Evolutionary conservation across 2,888 invertebrate genomes (phyloP).

Genomic region (Ptilodon capucinus): DNA sequence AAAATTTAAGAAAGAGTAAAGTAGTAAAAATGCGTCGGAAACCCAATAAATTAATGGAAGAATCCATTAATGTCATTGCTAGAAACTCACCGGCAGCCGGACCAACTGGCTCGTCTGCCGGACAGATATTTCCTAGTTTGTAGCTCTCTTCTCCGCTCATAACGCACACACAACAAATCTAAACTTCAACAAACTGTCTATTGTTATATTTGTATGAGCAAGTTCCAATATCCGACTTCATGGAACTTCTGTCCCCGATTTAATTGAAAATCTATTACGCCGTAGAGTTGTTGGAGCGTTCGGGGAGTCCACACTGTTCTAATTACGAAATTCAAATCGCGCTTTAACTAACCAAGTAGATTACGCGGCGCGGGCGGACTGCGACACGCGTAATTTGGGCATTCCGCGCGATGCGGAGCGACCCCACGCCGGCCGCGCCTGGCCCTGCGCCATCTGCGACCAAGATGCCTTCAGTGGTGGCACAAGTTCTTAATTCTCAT

Average conservation of each 20-base stretch:
- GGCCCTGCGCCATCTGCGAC: conserved; percentile 23
- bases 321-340: conserved; percentile 49
- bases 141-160: background rate
- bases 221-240: conserved; percentile 7
- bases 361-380: conserved; percentile 33
- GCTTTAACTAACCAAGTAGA: conserved; percentile 39
- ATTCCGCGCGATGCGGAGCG: conserved; percentile 29
- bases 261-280: conserved; percentile 39
- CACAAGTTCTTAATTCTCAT: background rate
- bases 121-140: too few relatives aligned
- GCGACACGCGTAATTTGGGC: conserved; percentile 35
- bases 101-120: background rate
- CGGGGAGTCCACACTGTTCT: conserved; percentile 31
- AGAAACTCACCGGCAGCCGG: background rate
- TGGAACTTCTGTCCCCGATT: conserved; percentile 26
- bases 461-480: conserved; percentile 11
- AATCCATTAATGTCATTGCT: too few relatives aligned
- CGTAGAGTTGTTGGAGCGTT: conserved; percentile 6
- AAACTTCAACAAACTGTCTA: conserved; percentile 37
- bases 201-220: conserved; percentile 35
- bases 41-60: too few relatives aligned
- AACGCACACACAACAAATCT: too few relatives aligned
- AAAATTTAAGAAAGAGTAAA: too few relatives aligned
- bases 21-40: too few relatives aligned
- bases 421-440: conserved; percentile 8